Evolutionary conservation across 2,113 vertebrate genomes (phyloP), one percentile per base, ranked within the genome.

Genomic region (Drymodes brunneopygia): DNA sequence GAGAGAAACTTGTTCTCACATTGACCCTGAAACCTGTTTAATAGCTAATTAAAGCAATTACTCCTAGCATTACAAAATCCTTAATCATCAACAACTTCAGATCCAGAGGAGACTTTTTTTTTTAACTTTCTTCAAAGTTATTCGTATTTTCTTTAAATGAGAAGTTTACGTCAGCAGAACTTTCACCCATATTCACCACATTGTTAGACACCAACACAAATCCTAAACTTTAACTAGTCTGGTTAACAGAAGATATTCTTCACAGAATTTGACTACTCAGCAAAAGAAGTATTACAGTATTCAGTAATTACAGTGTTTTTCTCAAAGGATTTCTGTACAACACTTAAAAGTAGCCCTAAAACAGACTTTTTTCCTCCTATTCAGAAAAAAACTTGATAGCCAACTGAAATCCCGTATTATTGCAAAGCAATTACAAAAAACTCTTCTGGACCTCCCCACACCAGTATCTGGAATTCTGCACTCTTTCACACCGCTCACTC

Each of bases 31-130:
- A 99, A 98, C 94, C 98, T 98, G 98, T 98, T 99, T 98, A 98
- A 99, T 98, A 98, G 98, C 98, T 99, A 99, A 99, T 99, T 99
- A 99, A 98, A 98, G 97, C 98, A 99, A 99, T 98, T 99, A 99
- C 97, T 99, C 98, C 97, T 98, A 97, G 98, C 97, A 97, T 96
- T 98, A 98, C 98, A 97, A 35, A 56, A 96, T 92, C 95, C 96
- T 99, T 98, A 98, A 99, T 99, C 98, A 98, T 88, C 93, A 75
- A 56, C 91, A 91, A 70, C 79, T 95, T 97, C 91, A 93, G 61
- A 95, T 44, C 23, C 53, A 51, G 27, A 94, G 56, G 27, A 80
- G 20, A 74, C 23, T 56, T 47, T 58, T 33, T 40, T 38, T 51
- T 16, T 50, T 5, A n/a, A 69, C 19, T 90, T 88, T 85, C 62